Evolutionary conservation across 1,140 invertebrate species (phyloP), one percentile per base, ranked within the genome.

Genomic region (Stenopsyche tienmushanensis): DNA sequence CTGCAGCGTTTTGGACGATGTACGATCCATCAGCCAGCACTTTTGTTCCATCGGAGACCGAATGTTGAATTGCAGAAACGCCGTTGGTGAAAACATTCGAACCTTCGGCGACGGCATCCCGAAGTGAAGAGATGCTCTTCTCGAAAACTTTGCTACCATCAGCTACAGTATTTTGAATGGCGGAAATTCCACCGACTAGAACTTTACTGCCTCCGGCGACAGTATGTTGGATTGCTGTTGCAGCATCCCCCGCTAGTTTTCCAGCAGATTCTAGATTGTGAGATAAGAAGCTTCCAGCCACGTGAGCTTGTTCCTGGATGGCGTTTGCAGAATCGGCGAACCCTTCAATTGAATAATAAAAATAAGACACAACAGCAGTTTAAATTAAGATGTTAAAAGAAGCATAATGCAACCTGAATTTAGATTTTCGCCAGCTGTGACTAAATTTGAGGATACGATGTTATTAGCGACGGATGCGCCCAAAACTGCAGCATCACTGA

Each of bases 401-500:
- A 50, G 24, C 24, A 3, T 23, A 50, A 9, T 5, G 7, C 8
- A 47, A 47, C 64, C 64, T 23, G 55, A 26, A 29, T 29, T 59
- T 1, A 65, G 21, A 17, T 39, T 53, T 9, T 49, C 34, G 25
- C 64, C 64, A 15, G 57, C 55, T 1, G 41, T 50, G 9, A 39
- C 64, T 7, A 65, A 45, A 29, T 65, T 63, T 1, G n/a, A 29
- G 1, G 39, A 50, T 5, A 65, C 67, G 3, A 69, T 24, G 8
- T 45, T 26, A 20, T 65, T 65, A 17, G 65, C 34, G 9, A 52
- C 58, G 17, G 18, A 42, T 2, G 62, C 62, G 9, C 62, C 47
- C 42, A 64, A 39, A 3, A 59, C 9, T 2, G 67, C 67, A 42
- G 67, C 13, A 42, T 57, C 26, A 9, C 63, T 49, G 7, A 65